Evolutionary conservation across 2,113 vertebrate species (phyloP).

Genomic region (Bothrops jararaca): DNA sequence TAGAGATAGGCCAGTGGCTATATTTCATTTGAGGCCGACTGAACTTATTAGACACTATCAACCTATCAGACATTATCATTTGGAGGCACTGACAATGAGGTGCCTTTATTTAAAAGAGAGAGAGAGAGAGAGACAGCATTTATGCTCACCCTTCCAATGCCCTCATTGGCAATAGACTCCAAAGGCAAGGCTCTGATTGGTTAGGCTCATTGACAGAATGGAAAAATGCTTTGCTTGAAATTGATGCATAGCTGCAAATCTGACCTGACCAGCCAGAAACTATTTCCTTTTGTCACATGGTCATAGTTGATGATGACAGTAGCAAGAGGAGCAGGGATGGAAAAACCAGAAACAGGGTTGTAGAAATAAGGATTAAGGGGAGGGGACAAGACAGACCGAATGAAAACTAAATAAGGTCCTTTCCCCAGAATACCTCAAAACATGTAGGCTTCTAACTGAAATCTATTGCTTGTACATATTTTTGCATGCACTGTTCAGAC

Average conservation of each 20-base stretch:
- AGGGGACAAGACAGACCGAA: background rate
- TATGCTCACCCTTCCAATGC: no score
- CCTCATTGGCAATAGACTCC: background rate
- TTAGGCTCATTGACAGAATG: background rate
- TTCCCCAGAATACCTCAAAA: background rate
- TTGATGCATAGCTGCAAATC: background rate
- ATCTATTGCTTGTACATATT: background rate
- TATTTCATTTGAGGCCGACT: background rate
- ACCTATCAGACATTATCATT: background rate
- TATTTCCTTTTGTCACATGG: background rate
- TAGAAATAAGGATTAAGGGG: background rate
- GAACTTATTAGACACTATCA: background rate
- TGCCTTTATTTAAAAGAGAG: no score
- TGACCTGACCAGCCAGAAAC: background rate
- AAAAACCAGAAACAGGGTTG: background rate
- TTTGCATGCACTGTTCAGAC: background rate
- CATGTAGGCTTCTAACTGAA: background rate
- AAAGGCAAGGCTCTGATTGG: background rate
- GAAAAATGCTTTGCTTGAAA: background rate
- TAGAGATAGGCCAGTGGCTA: background rate
- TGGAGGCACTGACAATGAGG: background rate
- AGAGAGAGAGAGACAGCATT: no score
- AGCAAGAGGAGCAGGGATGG: background rate
- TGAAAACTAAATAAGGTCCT: background rate
- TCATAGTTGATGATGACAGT: background rate